Evolutionary conservation across 2,888 invertebrate genomes (phyloP).

Genomic region (Willowsia nigromaculata): DNA sequence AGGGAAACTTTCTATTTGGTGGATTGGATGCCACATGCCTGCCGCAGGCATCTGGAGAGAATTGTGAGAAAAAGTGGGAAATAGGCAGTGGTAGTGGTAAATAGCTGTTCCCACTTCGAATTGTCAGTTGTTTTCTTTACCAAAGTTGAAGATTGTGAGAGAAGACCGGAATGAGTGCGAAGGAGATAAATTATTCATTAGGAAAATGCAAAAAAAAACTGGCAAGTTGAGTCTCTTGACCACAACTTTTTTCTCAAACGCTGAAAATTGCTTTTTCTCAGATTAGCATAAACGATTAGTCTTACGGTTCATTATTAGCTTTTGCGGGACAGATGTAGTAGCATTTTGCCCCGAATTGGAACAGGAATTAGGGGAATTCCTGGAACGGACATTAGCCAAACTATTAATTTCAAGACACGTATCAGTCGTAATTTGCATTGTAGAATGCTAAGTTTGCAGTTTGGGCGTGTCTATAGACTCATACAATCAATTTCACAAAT

Average conservation of each 20-base stretch:
- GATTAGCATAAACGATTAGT: not conserved
- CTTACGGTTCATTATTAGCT: not conserved
- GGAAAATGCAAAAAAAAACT: not conserved
- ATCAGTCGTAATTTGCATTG: not conserved
- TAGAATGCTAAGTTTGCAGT: not conserved
- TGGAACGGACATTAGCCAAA: not conserved
- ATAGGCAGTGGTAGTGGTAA: not conserved
- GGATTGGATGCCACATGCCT: too few species aligned
- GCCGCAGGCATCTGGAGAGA: not conserved
- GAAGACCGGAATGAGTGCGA: not conserved
- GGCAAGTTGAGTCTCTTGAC: not conserved
- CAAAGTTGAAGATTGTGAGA: not conserved
- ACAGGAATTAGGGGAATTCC: too few species aligned
- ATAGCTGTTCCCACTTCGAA: not conserved
- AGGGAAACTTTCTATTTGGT: too few species aligned
- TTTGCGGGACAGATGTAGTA: not conserved
- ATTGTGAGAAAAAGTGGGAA: not conserved
- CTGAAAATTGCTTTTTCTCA: not conserved
- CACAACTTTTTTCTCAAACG: not conserved
- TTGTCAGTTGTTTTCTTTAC: not conserved
- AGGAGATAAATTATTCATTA: not conserved
- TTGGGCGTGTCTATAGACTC: not conserved
- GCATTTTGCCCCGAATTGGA: not conserved
- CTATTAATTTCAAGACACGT: not conserved
- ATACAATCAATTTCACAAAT: conserved; percentile 36